Percentiles rank a stretch among this genome's conserved stretches.
These are phyloP conservation scores for Gouania willdenowi DNA, from an alignment of 2,797 vertebrate genomes.

Conservation along the genomic window DNA sequence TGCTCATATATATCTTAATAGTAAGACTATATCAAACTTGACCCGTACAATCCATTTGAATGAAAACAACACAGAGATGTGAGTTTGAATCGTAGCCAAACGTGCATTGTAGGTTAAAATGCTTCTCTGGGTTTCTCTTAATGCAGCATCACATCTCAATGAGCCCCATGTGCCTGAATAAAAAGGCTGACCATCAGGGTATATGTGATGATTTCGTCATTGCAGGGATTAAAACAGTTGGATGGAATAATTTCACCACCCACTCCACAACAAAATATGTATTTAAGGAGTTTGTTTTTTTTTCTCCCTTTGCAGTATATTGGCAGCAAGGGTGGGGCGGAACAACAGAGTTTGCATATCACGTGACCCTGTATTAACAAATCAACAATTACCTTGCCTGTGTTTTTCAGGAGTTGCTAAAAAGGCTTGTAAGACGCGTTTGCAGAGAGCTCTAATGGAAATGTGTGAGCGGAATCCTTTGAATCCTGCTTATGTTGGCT, in stretches of 20 bases:
- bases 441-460: constrained; percentile 81
- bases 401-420: constrained; percentile 91
- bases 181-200: too few relatives aligned
- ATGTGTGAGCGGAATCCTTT: constrained; percentile 96
- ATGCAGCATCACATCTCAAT: too few relatives aligned
- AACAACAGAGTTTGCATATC: constrained; percentile 78
- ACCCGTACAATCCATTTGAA: too few relatives aligned
- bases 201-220: too few relatives aligned
- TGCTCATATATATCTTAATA: too few relatives aligned
- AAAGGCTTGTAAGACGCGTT: constrained; percentile 78
- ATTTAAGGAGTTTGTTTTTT: constrained; percentile 51
- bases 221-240: constrained; percentile 1
- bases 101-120: too few relatives aligned
- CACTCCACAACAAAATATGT: constrained; percentile 41
- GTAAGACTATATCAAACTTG: too few relatives aligned
- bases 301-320: constrained; percentile 51
- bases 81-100: too few relatives aligned
- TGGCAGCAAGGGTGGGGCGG: constrained; percentile 81
- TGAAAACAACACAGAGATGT: too few relatives aligned
- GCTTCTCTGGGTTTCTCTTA: too few relatives aligned
- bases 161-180: too few relatives aligned
- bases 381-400: constrained; percentile 85
- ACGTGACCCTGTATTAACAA: constrained; percentile 83
- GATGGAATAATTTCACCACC: constrained; percentile 13
- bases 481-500: constrained; percentile 90